These are phyloP conservation scores for Lampropteryx suffumata DNA, from an alignment of 2,888 invertebrate species.

Conservation along the genomic window DNA sequence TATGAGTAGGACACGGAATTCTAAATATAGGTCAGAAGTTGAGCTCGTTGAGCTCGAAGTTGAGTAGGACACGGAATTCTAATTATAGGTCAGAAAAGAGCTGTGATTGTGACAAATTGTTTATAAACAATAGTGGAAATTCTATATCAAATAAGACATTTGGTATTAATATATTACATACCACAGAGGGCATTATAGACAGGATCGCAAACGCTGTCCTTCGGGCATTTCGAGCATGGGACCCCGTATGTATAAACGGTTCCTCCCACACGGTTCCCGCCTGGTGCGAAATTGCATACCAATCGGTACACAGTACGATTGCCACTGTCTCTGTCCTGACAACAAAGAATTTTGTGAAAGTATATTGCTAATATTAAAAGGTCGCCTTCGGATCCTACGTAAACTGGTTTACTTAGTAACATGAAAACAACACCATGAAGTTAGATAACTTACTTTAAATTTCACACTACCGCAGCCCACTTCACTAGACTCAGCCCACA, in stretches of 20 bases:
- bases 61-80: no score
- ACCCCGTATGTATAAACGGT: conserved; percentile 57
- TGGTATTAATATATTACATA: neutral
- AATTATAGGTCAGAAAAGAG: no score
- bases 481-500: conserved; percentile 61
- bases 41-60: no score
- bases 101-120: no score
- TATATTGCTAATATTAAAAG: no score
- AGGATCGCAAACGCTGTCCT: conserved; percentile 47
- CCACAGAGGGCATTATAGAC: conserved; percentile 56
- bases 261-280: conserved; percentile 55
- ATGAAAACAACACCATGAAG: neutral
- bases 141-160: no score
- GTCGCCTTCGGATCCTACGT: no score
- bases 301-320: conserved; percentile 63
- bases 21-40: no score
- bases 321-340: conserved; percentile 17
- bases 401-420: no score
- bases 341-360: neutral
- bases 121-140: no score
- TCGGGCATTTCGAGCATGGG: conserved; percentile 60
- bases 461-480: conserved; percentile 72
- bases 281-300: conserved; percentile 71
- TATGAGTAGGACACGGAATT: no score
- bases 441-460: conserved; percentile 56